These are phyloP conservation scores for Chalcosyrphus nemorum DNA, from an alignment of 2,888 invertebrate genomes.

Conservation along the genomic window DNA sequence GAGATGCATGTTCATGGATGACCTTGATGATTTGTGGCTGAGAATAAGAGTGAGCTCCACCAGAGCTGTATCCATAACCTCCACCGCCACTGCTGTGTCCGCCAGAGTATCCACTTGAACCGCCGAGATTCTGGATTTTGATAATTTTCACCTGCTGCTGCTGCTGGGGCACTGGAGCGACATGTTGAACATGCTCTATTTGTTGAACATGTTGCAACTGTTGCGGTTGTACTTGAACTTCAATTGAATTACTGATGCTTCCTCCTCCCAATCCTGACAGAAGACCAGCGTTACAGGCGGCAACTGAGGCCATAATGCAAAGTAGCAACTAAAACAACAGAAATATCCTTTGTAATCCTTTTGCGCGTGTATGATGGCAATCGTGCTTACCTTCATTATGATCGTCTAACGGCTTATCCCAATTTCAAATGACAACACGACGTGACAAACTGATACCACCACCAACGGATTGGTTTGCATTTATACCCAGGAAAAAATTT, in stretches of 20 bases:
- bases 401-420: slow-evolving; percentile 33
- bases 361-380: not conserved
- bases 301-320: slow-evolving; percentile 31
- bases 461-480: slow-evolving; percentile 55
- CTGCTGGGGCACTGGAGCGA: slow-evolving; percentile 21
- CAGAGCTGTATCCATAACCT: not conserved
- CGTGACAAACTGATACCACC: slow-evolving; percentile 67
- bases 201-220: slow-evolving; percentile 15
- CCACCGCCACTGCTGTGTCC: not conserved
- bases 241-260: not conserved
- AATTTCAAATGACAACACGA: slow-evolving; percentile 58
- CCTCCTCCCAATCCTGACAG: slow-evolving; percentile 20
- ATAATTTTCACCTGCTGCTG: slow-evolving; percentile 35
- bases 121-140: slow-evolving; percentile 8
- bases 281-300: slow-evolving; percentile 49
- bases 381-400: slow-evolving; percentile 59
- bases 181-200: not conserved
- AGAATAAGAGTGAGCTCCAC: slow-evolving; percentile 10
- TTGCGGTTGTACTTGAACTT: slow-evolving; percentile 34
- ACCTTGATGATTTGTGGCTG: slow-evolving; percentile 54
- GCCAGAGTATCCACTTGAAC: not conserved
- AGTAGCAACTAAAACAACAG: slow-evolving; percentile 28
- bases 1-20: slow-evolving; percentile 39
- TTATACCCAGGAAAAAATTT: slow-evolving; percentile 57
- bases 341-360: not conserved